A percentile compares a stretch with the other conserved stretches of the same genome.
Conservation (phyloP, 2,113 vertebrate genomes). For the Ptyas mucosa region DNA sequence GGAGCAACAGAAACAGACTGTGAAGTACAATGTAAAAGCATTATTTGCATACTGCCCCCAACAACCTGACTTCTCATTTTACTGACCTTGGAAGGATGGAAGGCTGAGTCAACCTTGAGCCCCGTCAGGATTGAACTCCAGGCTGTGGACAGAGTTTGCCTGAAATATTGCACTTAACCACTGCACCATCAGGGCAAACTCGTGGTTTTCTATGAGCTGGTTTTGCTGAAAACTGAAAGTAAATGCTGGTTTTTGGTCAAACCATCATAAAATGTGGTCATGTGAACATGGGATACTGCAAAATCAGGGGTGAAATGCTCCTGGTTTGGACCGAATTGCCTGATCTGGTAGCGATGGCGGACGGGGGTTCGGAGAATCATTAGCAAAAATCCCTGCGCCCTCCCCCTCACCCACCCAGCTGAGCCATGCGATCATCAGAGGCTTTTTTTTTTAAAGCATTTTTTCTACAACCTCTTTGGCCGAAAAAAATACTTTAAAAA, state of each 20-base stretch:
- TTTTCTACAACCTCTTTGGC: too few species aligned
- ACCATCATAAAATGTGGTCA: not conserved
- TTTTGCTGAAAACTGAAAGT: not conserved
- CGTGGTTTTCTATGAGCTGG: not conserved
- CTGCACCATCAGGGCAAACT: not conserved
- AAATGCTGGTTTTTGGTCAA: not conserved
- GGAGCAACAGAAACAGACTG: too few species aligned
- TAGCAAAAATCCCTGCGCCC: too few species aligned
- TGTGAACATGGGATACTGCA: not conserved
- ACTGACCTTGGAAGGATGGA: not conserved
- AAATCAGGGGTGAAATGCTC: too few species aligned
- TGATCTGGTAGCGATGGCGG: too few species aligned
- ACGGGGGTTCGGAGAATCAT: too few species aligned
- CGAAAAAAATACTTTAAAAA: too few species aligned
- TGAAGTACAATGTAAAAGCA: not conserved
- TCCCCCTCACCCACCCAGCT: too few species aligned
- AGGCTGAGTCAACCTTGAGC: not conserved
- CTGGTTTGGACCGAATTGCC: too few species aligned
- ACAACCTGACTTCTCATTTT: not conserved
- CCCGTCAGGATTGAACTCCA: not conserved
- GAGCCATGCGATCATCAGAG: too few species aligned
- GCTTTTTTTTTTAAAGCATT: too few species aligned
- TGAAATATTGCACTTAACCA: not conserved
- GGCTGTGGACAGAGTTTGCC: not conserved
- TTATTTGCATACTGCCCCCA: not conserved